Evolutionary conservation across 2,113 vertebrate species (phyloP).

Genomic region (Oryzias curvinotus): DNA sequence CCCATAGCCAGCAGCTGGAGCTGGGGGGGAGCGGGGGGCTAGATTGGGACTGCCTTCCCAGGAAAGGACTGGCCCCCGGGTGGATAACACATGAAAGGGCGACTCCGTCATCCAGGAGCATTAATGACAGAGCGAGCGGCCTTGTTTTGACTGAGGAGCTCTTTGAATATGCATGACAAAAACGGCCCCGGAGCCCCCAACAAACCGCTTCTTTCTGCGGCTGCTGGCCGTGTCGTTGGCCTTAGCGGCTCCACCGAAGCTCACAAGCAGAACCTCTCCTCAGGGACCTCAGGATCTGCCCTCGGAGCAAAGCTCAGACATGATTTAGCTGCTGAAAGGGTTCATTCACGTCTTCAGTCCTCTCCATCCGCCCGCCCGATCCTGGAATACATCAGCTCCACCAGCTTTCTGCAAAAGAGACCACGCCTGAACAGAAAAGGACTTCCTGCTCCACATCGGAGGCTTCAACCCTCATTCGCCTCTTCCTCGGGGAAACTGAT

Average conservation of each 20-base stretch:
- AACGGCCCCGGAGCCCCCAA: conserved; percentile 33
- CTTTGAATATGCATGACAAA: conserved; percentile 64
- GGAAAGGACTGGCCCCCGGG: conserved; percentile 62
- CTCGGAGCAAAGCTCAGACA: conserved; percentile 30
- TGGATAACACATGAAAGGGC: conserved; percentile 62
- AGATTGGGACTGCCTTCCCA: conserved; percentile 36
- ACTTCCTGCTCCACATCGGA: too few species aligned
- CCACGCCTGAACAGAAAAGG: too few species aligned
- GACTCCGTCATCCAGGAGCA: conserved; percentile 57
- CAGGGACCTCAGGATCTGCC: conserved; percentile 13
- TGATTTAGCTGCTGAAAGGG: conserved; percentile 17
- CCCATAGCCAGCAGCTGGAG: conserved; percentile 9
- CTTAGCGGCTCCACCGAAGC: conserved; percentile 13
- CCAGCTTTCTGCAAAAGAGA: too few species aligned
- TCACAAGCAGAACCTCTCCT: conserved; percentile 28
- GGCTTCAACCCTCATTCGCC: too few species aligned
- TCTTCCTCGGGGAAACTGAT: too few species aligned
- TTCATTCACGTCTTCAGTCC: too few species aligned
- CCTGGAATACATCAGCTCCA: too few species aligned
- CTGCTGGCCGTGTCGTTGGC: conserved; percentile 35
- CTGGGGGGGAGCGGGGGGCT: conserved; percentile 25
- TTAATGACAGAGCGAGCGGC: conserved; percentile 66
- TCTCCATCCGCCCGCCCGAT: too few species aligned
- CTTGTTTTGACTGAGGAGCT: conserved; percentile 71
- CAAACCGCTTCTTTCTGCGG: conserved; percentile 26